Base-by-base conservation (phyloP, 2,888 invertebrate species). In the Ornithoptera alexandrae region DNA sequence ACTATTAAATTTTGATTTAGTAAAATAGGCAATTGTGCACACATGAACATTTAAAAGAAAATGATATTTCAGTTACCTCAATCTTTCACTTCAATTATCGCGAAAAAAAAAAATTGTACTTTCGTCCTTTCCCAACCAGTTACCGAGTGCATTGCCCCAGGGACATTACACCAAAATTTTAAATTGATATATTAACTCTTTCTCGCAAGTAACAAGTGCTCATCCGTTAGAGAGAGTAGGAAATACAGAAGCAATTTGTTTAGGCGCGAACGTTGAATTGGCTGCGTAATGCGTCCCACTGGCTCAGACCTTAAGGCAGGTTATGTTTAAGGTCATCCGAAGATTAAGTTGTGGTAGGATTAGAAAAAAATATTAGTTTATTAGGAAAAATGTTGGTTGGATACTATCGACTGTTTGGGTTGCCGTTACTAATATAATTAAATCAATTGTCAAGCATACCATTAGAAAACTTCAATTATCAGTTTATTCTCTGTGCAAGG, bases 111-210 rank as follows among this genome's bases (percentile, higher is more conserved):
- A 89, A 87, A 86, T 86, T 82, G 90, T 91, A 90, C 91, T 90
- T 91, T 91, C 89, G 90, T 87, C 92, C 91, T 91, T 83, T 88
- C 88, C 79, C 83, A 87, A 89, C 90, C 89, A 87, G 90, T 89
- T 87, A 81, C 75, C 73, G 86, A 84, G 92, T 90, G 85, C 92
- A 86, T 86, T 90, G 92, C 89, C 89, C 91, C 80, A 80, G 74
- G 79, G 79, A 81, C 79, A 84, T 84, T 86, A 85, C 84, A 84
- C 84, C 86, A 76, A 92, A 89, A 88, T 87, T 86, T 88, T 78
- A 87, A 87, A 87, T 86, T 85, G 81, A 80, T 84, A 79, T 74
- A 75, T 78, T 78, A 78, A 87, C 88, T 83, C 83, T 82, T 76
- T 88, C 85, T 75, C 72, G 71, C 80, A 69, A 76, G 73, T 61